Evolutionary conservation across 2,888 invertebrate species (phyloP).

Genomic region (Macroteleia sp.): DNA sequence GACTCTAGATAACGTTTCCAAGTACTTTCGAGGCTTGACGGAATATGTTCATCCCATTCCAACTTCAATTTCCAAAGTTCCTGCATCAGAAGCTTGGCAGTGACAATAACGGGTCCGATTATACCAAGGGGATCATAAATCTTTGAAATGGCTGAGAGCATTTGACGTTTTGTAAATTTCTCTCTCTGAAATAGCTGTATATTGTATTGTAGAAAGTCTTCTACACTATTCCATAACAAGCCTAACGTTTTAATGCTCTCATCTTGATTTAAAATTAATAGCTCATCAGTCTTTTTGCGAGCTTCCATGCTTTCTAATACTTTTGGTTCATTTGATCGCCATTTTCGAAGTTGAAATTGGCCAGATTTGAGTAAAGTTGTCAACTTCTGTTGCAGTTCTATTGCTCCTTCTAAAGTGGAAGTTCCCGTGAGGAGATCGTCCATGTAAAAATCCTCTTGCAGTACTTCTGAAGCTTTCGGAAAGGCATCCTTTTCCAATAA

Average conservation of each 20-base stretch:
- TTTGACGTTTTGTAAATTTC: neutral
- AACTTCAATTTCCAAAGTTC: conserved; percentile 21
- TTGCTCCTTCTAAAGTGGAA: neutral
- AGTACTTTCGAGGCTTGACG: neutral
- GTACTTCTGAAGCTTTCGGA: neutral
- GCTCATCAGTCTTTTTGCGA: neutral
- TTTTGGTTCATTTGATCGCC: conserved; percentile 27
- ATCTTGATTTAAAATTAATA: conserved; percentile 30
- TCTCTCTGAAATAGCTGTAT: neutral
- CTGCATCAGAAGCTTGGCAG: conserved; percentile 54
- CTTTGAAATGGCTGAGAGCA: conserved; percentile 31
- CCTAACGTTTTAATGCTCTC: conserved; percentile 49
- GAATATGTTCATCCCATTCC: conserved; percentile 32
- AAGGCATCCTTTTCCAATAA: conserved; percentile 6
- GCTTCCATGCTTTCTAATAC: neutral
- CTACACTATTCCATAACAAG: conserved; percentile 48
- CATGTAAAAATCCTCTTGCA: conserved; percentile 8
- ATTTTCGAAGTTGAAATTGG: conserved; percentile 44
- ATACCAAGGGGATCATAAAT: conserved; percentile 59
- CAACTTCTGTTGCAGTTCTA: neutral
- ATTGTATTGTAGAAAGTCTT: conserved; percentile 42
- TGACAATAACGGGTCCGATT: conserved; percentile 42
- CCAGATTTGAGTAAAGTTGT: conserved; percentile 4
- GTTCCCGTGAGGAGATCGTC: conserved; percentile 3
- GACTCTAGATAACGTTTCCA: too few relatives aligned